Evolutionary conservation across 2,888 invertebrate genomes (phyloP).

Genomic region (Cheilosia vernalis): DNA sequence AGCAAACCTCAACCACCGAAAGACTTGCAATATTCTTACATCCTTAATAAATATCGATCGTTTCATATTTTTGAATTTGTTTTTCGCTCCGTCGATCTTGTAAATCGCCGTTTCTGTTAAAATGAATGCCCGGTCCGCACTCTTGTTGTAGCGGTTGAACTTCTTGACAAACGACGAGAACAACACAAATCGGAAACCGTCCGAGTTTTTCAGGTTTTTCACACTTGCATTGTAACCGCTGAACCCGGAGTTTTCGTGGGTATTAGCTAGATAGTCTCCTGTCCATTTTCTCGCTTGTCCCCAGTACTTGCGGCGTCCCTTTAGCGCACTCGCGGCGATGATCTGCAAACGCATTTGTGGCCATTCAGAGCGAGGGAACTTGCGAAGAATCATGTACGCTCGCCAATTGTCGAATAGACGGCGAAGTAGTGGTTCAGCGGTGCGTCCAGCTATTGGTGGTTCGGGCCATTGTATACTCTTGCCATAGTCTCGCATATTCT

Average conservation of each 20-base stretch:
- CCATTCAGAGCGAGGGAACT: conserved; percentile 93
- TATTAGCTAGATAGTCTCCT: conserved; percentile 91
- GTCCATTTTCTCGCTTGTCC: conserved; percentile 92
- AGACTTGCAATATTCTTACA: conserved; percentile 83
- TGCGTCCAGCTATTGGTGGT: conserved; percentile 88
- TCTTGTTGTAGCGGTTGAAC: conserved; percentile 87
- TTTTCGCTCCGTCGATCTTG: conserved; percentile 90
- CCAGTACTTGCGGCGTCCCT: conserved; percentile 86
- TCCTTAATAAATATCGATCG: conserved; percentile 92
- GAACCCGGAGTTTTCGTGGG: conserved; percentile 88
- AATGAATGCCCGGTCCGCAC: conserved; percentile 94
- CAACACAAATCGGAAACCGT: conserved; percentile 86
- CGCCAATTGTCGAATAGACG: conserved; percentile 92
- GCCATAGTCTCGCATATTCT: conserved; percentile 89
- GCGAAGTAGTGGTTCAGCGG: conserved; percentile 86
- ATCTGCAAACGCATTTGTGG: conserved; percentile 93
- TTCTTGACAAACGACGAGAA: conserved; percentile 83
- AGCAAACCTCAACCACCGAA: neutral
- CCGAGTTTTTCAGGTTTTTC: conserved; percentile 87
- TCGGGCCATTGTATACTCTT: conserved; percentile 92
- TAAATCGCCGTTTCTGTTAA: conserved; percentile 93
- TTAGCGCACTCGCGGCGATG: conserved; percentile 89
- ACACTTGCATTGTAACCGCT: conserved; percentile 87
- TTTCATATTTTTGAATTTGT: conserved; percentile 94
- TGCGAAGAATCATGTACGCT: conserved; percentile 92